Evolutionary conservation across 1,140 invertebrate genomes (phyloP).

Genomic region (Macrobrachium nipponense): DNA sequence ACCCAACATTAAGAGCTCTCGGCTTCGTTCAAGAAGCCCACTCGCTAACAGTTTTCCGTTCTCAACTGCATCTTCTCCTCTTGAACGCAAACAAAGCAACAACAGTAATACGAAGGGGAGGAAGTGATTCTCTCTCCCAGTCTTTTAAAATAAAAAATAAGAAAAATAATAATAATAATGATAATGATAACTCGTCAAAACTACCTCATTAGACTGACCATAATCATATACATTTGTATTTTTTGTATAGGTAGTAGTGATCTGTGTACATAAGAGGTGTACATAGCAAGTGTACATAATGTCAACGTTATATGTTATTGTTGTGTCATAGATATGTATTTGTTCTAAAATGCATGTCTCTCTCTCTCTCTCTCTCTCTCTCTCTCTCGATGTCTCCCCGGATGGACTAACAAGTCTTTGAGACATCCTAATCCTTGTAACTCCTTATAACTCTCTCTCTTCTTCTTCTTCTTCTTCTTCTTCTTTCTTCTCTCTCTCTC

Average conservation of each 20-base stretch:
- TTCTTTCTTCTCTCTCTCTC: too few species aligned
- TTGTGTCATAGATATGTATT: conserved; percentile 51
- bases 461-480: neutral
- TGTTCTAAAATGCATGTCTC: conserved; percentile 51
- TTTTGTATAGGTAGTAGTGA: conserved; percentile 53
- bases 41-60: too few species aligned
- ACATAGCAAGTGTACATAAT: conserved; percentile 13
- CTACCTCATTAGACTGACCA: conserved; percentile 50
- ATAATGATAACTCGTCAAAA: conserved; percentile 11
- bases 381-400: neutral
- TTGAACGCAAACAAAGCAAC: neutral
- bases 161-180: too few species aligned
- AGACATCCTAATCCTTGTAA: too few species aligned
- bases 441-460: neutral
- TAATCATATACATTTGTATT: conserved; percentile 40
- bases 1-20: too few species aligned
- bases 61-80: too few species aligned
- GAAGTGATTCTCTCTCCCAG: too few species aligned
- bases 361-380: conserved; percentile 1
- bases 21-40: too few species aligned
- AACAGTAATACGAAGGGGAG: neutral
- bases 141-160: neutral
- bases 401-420: too few species aligned
- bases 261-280: conserved; percentile 32
- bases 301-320: conserved; percentile 53